phyloP scores from a whole-genome alignment of 2,888 invertebrate genomes.

The Yponomeuta cagnagella region DNA sequence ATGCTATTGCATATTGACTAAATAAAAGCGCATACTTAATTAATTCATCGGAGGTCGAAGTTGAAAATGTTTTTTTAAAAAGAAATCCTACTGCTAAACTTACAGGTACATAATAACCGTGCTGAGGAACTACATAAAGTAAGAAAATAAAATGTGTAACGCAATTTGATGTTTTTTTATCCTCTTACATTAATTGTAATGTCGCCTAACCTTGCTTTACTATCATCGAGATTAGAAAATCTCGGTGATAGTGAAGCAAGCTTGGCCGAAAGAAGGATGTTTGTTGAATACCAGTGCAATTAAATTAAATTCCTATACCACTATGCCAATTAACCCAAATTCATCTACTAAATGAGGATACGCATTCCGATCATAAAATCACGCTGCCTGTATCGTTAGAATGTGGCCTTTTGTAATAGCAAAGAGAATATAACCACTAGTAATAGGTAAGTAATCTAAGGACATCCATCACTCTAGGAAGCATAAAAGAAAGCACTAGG shows the following conservation, averaged over 20 bases:
- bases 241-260: neutral
- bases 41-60: neutral
- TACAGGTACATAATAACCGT: neutral
- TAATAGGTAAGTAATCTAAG: neutral
- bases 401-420: neutral
- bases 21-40: neutral
- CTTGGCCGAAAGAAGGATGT: neutral
- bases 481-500: neutral
- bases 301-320: neutral
- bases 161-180: neutral
- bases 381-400: neutral
- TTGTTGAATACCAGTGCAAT: neutral
- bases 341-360: neutral
- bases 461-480: too few species aligned
- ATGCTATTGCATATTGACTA: neutral
- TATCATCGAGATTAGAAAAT: neutral
- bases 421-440: too few species aligned
- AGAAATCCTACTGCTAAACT: neutral
- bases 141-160: neutral
- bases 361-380: neutral
- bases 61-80: neutral
- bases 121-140: neutral
- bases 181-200: neutral
- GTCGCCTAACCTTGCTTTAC: too few species aligned
- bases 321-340: neutral